These are phyloP conservation scores for Apamea epomidion DNA, from an alignment of 2,888 invertebrate genomes.

Conservation along the genomic window DNA sequence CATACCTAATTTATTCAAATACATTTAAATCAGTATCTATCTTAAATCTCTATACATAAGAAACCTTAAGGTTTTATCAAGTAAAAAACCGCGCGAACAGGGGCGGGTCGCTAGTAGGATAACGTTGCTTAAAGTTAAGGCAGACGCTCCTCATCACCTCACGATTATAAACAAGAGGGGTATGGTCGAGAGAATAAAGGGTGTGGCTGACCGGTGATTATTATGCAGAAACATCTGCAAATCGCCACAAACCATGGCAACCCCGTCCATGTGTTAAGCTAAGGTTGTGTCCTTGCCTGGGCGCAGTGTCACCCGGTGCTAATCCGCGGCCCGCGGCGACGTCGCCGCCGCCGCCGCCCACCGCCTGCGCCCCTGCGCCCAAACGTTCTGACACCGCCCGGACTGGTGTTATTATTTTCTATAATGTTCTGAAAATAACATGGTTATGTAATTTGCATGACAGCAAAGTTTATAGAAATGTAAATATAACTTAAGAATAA, in stretches of 20 bases:
- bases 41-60: background rate
- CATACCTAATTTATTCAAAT: background rate
- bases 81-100: background rate
- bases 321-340: constrained; percentile 64
- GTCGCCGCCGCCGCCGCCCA: constrained; percentile 65
- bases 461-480: background rate
- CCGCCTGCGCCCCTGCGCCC: constrained; percentile 17
- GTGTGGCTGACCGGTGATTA: background rate
- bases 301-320: constrained; percentile 68
- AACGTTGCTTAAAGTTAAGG: background rate
- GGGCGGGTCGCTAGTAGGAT: too few relatives aligned
- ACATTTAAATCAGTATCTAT: background rate
- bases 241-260: background rate
- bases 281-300: constrained; percentile 58
- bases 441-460: background rate
- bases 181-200: background rate
- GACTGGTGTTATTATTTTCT: constrained; percentile 28
- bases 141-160: background rate
- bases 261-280: constrained; percentile 37
- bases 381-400: constrained; percentile 19
- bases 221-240: background rate
- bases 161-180: background rate
- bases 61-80: background rate
- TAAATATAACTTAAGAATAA: background rate
- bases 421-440: constrained; percentile 13